Base-by-base conservation (phyloP, 2,113 vertebrate genomes). In the Entosphenus tridentatus region DNA sequence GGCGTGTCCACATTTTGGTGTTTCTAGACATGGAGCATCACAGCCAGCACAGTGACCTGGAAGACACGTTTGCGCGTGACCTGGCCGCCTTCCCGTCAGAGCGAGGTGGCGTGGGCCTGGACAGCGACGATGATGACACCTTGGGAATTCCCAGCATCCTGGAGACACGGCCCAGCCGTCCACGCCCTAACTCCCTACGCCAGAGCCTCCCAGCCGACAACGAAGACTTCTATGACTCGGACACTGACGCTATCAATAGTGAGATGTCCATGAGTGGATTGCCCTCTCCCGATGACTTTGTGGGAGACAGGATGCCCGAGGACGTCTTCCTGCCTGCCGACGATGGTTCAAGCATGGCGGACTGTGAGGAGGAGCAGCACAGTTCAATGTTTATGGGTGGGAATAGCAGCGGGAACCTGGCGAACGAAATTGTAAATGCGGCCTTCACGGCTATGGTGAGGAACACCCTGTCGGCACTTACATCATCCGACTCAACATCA, bases 1-100 rank as follows among this genome's bases (percentile, higher is more conserved):
- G 39, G 39, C 39, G 6, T 39, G 6, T 2, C 39, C 39, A 39
- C 4, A 39, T 39, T 39, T 39, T 39, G 39, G 39, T 39, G 39
- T 39, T 39, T 39, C 39, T 18, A 65, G 62, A 65, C n/a, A 9
- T 65, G 62, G 62, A 65, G 21, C 62, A 11, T 65, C 62, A 65
- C 62, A 65, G 62, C 62, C 62, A 65, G 21, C 62, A 65, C 8
- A 65, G 62, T 18, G 62, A 65, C 62, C 62, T 65, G 8, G 62
- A 65, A 65, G 62, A 65, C 62, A 65, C n/a, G n/a, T 65, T 65
- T n/a, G 21, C 21, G 62, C 62, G 62, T n/a, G 62, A 65, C 10
- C 21, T 65, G 10, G n/a, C 62, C n/a, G 62, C n/a, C n/a, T 65
- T 65, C 21, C 62, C 62, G n/a, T 65, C 62, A 8, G 62, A 21